Base-by-base conservation (phyloP, 2,113 vertebrate species). In the Tinamus guttatus region DNA sequence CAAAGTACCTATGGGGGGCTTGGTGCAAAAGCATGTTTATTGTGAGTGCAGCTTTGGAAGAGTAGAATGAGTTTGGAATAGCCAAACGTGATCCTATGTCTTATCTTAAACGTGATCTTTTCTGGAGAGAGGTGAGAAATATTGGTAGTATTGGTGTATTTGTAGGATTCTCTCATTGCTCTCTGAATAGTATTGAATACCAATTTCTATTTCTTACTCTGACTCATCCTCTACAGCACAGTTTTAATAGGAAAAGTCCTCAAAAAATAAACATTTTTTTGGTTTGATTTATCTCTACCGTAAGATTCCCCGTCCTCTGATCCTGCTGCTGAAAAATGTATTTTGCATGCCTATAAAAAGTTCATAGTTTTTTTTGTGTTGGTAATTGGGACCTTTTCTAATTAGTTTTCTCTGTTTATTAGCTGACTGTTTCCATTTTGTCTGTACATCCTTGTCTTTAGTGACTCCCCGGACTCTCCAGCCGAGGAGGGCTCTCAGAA, bases 401-500 rank as follows among this genome's bases (percentile, higher is more conserved):
- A 32, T 32, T 58, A 58, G 16, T 9, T 58, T 30, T 58, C 97
- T 73, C 36, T 76, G 77, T 58, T 40, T 77, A 49, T 38, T 67
- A 36, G 65, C 81, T 84, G 79, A 92, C 95, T 90, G 97, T 95
- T 52, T 87, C 32, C 25, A 36, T 92, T 97, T 85, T 92, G 85
- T 96, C 82, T 97, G n/a, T 85, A 74, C 12, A 1, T 96, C 93
- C 68, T 98, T 98, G 84, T 95, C 97, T 98, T 98, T 97, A 99
- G 98, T 98, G 98, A 98, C 93, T 98, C 98, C 97, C 97, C 97
- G 97, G 98, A 98, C 85, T 98, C 98, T 97, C 97, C 98, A 93
- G 95, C 98, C 97, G 98, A 98, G 98, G 98, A 99, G 98, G 97
- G 96, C 96, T 98, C 98, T 98, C 98, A 98, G 98, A 99, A 99